These are phyloP conservation scores for Nephrotoma flavescens DNA, from an alignment of 2,888 invertebrate species.

Conservation along the genomic window DNA sequence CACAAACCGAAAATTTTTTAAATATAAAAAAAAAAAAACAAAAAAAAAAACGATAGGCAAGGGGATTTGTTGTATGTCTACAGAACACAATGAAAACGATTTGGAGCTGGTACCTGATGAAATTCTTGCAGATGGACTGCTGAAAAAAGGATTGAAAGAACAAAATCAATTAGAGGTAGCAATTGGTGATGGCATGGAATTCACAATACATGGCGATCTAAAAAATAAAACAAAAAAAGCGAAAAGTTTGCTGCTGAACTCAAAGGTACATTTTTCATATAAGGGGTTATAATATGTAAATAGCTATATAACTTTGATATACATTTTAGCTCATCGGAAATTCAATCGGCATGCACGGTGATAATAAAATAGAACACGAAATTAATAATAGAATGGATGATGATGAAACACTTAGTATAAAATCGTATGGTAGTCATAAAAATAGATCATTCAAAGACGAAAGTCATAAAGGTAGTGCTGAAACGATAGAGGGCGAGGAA, in stretches of 20 bases:
- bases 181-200: conserved; percentile 86
- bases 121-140: conserved; percentile 68
- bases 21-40: conserved; percentile 2
- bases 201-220: conserved; percentile 81
- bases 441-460: conserved; percentile 78
- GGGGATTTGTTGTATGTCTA: conserved; percentile 46
- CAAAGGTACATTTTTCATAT: conserved; percentile 35
- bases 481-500: conserved; percentile 74
- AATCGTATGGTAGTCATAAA: conserved; percentile 85
- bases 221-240: conserved; percentile 69
- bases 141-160: conserved; percentile 76
- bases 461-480: conserved; percentile 80
- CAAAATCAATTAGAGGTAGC: conserved; percentile 83
- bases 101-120: conserved; percentile 48
- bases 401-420: conserved; percentile 72
- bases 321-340: conserved; percentile 42
- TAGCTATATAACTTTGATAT: not conserved
- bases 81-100: conserved; percentile 49
- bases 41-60: conserved; percentile 31
- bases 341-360: conserved; percentile 60
- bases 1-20: not conserved
- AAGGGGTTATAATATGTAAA: too few relatives aligned
- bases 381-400: conserved; percentile 58
- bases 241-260: conserved; percentile 66
- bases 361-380: conserved; percentile 60